A percentile compares a stretch with the other conserved stretches of the same genome.
Evolutionary conservation across 2,113 vertebrate genomes (phyloP).

Genomic region (Meles meles): DNA sequence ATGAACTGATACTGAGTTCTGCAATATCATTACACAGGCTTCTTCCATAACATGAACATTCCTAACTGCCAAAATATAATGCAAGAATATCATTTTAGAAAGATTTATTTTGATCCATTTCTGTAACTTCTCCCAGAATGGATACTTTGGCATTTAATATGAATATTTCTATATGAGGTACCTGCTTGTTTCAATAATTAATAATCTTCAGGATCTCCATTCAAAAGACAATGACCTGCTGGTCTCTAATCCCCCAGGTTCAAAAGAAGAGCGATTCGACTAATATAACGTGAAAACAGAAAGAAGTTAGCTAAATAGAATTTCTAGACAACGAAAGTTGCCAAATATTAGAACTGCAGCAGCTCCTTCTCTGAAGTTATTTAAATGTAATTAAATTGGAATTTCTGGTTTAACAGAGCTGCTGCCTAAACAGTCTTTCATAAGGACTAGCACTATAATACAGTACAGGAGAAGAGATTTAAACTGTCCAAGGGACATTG

Average conservation of each 20-base stretch:
- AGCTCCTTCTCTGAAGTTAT: conserved; percentile 28
- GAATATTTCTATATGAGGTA: neutral
- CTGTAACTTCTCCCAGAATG: neutral
- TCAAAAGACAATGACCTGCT: conserved; percentile 14
- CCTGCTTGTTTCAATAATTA: conserved; percentile 15
- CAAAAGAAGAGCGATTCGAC: neutral
- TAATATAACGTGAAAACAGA: neutral
- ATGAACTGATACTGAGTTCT: neutral
- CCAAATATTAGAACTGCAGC: neutral
- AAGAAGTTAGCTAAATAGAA: neutral
- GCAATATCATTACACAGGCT: conserved; percentile 4
- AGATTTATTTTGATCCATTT: conserved; percentile 5
- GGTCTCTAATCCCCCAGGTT: neutral
- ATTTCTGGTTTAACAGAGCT: conserved; percentile 20
- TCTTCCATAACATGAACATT: conserved; percentile 11
- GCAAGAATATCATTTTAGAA: conserved; percentile 5
- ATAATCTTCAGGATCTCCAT: neutral
- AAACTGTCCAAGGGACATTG: conserved; percentile 40
- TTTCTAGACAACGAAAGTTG: conserved; percentile 33
- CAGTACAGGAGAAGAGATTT: conserved; percentile 24
- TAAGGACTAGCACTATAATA: conserved; percentile 14
- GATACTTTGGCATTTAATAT: conserved; percentile 28
- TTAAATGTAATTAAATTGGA: conserved; percentile 39
- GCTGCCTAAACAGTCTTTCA: conserved; percentile 26
- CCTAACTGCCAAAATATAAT: conserved; percentile 16